phyloP scores from a whole-genome alignment of 2,797 vertebrate species.

The Lithobates pipiens region DNA sequence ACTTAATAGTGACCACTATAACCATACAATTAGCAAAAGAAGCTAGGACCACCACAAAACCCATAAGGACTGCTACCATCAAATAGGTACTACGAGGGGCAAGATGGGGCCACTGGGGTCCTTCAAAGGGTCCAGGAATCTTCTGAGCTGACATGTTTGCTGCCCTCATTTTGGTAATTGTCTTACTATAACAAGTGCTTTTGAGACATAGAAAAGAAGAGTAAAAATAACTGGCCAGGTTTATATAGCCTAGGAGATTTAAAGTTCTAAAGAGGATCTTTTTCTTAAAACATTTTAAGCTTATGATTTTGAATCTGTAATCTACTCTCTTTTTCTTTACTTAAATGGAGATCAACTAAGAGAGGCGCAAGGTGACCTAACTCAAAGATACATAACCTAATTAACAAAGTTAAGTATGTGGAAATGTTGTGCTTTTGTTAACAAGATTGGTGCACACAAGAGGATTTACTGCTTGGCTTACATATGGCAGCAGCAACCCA shows the following conservation, averaged over 20 bases:
- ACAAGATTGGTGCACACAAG: constrained; percentile 37
- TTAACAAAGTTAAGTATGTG: constrained; percentile 54
- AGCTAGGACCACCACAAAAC: constrained; percentile 52
- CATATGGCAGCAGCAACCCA: too few species aligned
- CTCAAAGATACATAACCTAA: constrained; percentile 56
- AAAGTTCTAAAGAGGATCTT: constrained; percentile 48
- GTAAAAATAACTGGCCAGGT: background rate
- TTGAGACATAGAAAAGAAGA: background rate
- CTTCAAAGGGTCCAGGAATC: constrained; percentile 64
- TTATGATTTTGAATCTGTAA: constrained; percentile 65
- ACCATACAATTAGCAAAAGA: constrained; percentile 64
- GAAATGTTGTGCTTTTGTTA: constrained; percentile 54
- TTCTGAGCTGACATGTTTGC: background rate
- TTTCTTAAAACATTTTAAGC: constrained; percentile 63
- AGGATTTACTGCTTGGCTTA: constrained; percentile 16
- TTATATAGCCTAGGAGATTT: constrained; percentile 57
- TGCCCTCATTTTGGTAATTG: constrained; percentile 26
- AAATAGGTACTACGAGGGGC: constrained; percentile 59
- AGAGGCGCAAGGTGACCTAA: constrained; percentile 49
- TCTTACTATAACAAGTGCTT: background rate
- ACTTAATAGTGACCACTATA: constrained; percentile 65
- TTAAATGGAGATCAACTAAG: constrained; percentile 55
- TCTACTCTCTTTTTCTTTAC: constrained; percentile 65
- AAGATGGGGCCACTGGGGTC: constrained; percentile 72
- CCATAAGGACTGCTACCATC: constrained; percentile 67